A percentile compares a stretch with the other conserved stretches of the same genome.
Conservation (phyloP, 2,797 vertebrate species). For the Catharus ustulatus region DNA sequence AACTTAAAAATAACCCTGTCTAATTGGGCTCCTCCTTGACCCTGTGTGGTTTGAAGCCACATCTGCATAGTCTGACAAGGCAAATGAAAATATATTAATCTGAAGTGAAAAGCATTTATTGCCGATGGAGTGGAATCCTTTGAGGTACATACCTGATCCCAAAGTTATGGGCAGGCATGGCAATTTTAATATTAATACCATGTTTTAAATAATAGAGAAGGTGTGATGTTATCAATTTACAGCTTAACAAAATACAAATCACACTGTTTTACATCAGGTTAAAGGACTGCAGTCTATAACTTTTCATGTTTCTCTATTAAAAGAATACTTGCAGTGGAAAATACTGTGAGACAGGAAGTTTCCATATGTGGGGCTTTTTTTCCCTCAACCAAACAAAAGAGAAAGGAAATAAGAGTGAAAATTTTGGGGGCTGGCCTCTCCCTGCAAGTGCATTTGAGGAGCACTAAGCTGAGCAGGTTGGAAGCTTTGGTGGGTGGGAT, state of each 20-base stretch:
- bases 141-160: conserved; percentile 6
- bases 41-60: not conserved
- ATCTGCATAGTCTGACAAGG: conserved; percentile 21
- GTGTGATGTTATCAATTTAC: not conserved
- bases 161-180: not conserved
- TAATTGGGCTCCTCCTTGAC: conserved; percentile 43
- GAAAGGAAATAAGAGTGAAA: not conserved
- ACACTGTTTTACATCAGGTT: not conserved
- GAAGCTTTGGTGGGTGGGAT: not conserved
- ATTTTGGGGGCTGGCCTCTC: not conserved
- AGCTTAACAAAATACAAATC: not conserved
- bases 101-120: conserved; percentile 42
- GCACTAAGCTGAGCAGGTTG: not conserved
- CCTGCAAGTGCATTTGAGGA: not conserved
- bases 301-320: not conserved
- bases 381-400: not conserved
- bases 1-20: conserved; percentile 49
- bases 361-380: not conserved
- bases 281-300: not conserved
- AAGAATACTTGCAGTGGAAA: not conserved
- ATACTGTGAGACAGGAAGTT: not conserved
- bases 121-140: not conserved
- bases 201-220: conserved; percentile 13
- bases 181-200: conserved; percentile 21
- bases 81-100: conserved; percentile 42